phyloP scores from a whole-genome alignment of 1,140 invertebrate species.

The Yoshiicerus persimilis region DNA sequence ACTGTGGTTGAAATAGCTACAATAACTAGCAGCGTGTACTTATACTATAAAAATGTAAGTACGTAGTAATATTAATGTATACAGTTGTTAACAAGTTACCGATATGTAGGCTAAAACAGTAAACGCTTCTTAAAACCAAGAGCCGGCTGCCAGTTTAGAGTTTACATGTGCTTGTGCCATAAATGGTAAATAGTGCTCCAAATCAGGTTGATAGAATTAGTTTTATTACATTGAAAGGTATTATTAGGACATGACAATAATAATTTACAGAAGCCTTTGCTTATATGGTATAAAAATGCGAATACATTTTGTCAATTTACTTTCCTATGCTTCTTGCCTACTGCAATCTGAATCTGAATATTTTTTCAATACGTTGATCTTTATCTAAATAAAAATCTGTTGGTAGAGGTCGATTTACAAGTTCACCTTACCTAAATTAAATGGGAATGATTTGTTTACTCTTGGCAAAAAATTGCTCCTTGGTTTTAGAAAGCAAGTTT shows the following conservation, averaged over 20 bases:
- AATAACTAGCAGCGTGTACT: too few relatives aligned
- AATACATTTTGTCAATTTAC: too few relatives aligned
- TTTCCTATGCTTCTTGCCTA: too few relatives aligned
- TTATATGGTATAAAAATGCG: too few relatives aligned
- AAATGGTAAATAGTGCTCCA: not conserved
- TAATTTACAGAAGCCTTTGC: too few relatives aligned
- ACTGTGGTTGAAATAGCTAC: too few relatives aligned
- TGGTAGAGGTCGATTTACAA: too few relatives aligned
- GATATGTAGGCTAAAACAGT: not conserved
- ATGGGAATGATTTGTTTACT: not conserved
- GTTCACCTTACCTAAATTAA: not conserved
- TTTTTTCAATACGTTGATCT: too few relatives aligned
- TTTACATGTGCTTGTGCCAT: not conserved
- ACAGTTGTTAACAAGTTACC: not conserved
- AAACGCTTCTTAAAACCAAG: not conserved
- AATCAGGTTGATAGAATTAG: not conserved
- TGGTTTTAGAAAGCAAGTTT: constrained; percentile 9
- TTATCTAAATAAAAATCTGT: too few relatives aligned
- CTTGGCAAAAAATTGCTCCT: not conserved
- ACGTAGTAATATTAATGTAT: not conserved
- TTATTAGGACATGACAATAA: too few relatives aligned
- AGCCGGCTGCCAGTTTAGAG: not conserved
- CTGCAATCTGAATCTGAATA: too few relatives aligned
- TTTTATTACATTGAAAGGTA: not conserved
- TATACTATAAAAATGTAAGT: too few relatives aligned